These are phyloP conservation scores for Arbacia lixula DNA, from an alignment of 53 echinoderm and acorn worm genomes.

Conservation along the genomic window DNA sequence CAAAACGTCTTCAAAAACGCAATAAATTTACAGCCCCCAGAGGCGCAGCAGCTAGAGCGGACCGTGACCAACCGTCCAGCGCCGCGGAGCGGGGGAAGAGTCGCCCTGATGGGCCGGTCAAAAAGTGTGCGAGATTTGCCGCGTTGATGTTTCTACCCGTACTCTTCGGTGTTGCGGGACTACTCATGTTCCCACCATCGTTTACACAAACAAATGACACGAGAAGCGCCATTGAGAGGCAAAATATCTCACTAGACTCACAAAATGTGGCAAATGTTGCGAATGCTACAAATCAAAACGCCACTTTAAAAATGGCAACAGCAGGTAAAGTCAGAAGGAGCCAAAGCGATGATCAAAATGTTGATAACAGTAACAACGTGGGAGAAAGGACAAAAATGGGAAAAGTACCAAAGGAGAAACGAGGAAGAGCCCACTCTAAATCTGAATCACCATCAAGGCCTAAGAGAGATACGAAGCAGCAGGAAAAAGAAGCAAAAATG, in stretches of 20 bases:
- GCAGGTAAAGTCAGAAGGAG: too few species aligned
- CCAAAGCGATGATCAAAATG: too few species aligned
- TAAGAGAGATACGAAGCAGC: not conserved
- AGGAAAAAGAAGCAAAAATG: not conserved
- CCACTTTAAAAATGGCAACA: not conserved
- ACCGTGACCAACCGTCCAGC: not conserved
- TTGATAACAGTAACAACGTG: too few species aligned
- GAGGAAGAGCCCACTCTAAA: too few species aligned
- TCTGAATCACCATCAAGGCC: not conserved
- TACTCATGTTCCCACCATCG: slow-evolving; percentile 44
- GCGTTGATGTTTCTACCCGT: slow-evolving; percentile 35
- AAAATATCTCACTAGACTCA: too few species aligned
- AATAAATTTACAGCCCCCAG: not conserved
- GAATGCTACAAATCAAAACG: not conserved
- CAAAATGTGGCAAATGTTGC: not conserved
- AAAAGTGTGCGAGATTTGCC: slow-evolving; percentile 9
- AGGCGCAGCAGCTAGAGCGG: not conserved
- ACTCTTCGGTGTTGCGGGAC: slow-evolving; percentile 40
- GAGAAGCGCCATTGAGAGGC: too few species aligned
- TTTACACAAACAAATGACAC: not conserved
- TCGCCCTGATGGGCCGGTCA: not conserved
- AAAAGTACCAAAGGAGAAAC: too few species aligned
- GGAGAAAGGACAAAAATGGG: too few species aligned
- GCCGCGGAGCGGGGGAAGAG: slow-evolving; percentile 1
- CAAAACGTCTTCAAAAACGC: slow-evolving; percentile 15